Evolutionary conservation across 37 sponge, comb jelly and placozoan species (phyloP).

Genomic region (Eunapius fragilis): DNA sequence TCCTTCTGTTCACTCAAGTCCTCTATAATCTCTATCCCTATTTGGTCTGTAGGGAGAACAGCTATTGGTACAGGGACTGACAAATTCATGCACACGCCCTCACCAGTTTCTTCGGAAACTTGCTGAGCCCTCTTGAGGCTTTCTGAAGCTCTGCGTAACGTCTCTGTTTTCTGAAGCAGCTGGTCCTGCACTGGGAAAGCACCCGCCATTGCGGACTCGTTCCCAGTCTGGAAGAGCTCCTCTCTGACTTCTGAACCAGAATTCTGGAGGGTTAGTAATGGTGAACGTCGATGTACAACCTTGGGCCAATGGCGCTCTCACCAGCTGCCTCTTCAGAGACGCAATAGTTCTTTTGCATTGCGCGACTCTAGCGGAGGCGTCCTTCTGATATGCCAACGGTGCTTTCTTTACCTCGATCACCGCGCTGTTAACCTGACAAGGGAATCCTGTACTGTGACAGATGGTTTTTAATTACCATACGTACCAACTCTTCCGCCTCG

Average conservation of each 20-base stretch:
- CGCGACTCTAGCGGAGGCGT: neutral
- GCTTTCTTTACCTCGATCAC: neutral
- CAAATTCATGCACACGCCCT: too few relatives aligned
- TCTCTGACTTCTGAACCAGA: neutral
- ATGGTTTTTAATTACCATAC: neutral
- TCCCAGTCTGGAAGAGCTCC: neutral
- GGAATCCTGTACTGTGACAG: neutral
- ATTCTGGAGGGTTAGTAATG: neutral
- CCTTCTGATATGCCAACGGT: neutral
- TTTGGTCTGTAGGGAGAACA: conserved; percentile 39
- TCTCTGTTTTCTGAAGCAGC: conserved; percentile 61
- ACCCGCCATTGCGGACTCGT: neutral
- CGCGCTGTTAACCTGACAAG: neutral
- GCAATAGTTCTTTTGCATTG: neutral
- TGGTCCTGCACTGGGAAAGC: conserved; percentile 3
- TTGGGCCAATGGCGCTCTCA: neutral
- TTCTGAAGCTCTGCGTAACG: conserved; percentile 48
- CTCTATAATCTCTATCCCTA: conserved; percentile 56
- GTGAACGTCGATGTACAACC: neutral
- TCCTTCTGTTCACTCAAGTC: conserved; percentile 62
- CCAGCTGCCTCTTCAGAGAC: neutral
- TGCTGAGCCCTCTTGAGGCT: conserved; percentile 56
- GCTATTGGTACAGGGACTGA: too few relatives aligned
- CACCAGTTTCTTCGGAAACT: conserved; percentile 72
- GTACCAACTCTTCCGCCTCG: neutral